Evolutionary conservation across 2,113 vertebrate species (phyloP).

Genomic region (Rousettus leschenaultii): DNA sequence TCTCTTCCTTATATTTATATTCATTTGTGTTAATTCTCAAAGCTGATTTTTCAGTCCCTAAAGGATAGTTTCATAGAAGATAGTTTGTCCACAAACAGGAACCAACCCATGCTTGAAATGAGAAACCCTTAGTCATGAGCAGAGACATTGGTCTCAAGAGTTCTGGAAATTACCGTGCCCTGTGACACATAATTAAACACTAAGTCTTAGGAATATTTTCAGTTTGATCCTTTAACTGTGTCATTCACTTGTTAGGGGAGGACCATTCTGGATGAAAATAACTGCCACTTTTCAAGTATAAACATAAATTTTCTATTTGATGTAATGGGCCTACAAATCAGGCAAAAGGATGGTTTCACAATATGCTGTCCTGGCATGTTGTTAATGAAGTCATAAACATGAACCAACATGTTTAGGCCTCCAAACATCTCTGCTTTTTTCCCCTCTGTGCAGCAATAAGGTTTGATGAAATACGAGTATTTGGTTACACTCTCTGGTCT

Average conservation of each 20-base stretch:
- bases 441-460: conserved; percentile 84
- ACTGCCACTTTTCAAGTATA: background rate
- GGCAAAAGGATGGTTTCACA: background rate
- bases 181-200: background rate
- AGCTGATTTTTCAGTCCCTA: background rate
- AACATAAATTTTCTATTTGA: background rate
- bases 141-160: background rate
- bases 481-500: conserved; percentile 95
- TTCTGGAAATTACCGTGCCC: background rate
- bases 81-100: background rate
- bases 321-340: background rate
- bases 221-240: background rate
- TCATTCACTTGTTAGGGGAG: background rate
- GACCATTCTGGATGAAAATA: background rate
- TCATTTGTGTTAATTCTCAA: background rate
- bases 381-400: background rate
- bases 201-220: background rate
- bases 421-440: conserved; percentile 25
- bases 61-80: conserved; percentile 6
- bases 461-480: conserved; percentile 88
- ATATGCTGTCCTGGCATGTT: background rate
- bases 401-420: background rate
- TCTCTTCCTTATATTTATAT: background rate
- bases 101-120: background rate
- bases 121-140: background rate